Conservation (phyloP, 2,888 invertebrate species). For the Agrotis ipsilon region DNA sequence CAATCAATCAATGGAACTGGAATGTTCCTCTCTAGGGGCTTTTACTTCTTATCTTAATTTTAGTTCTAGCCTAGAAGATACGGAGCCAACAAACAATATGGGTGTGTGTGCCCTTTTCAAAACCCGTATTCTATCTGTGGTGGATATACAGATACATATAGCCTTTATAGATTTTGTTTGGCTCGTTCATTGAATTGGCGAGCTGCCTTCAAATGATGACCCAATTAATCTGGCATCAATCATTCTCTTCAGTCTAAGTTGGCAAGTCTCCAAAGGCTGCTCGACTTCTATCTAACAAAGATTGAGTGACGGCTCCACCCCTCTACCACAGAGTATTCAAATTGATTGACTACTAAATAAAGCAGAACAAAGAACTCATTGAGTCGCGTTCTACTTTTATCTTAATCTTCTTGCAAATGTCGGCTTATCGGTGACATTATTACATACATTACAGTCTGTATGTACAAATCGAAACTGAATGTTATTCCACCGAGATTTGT, state of each 20-base stretch:
- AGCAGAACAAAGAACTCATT: constrained; percentile 54
- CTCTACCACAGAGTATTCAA: constrained; percentile 41
- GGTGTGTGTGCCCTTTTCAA: not conserved
- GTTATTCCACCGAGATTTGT: constrained; percentile 38
- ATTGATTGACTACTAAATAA: constrained; percentile 26
- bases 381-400: constrained; percentile 50
- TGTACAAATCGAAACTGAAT: constrained; percentile 58
- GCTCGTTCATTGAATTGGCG: constrained; percentile 1
- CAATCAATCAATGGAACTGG: constrained; percentile 5
- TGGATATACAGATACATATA: constrained; percentile 1
- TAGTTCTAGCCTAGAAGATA: not conserved
- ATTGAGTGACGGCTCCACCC: constrained; percentile 27
- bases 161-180: not conserved
- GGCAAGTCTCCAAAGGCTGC: constrained; percentile 30
- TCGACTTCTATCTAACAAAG: constrained; percentile 12
- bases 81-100: not conserved
- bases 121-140: not conserved
- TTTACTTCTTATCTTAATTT: not conserved
- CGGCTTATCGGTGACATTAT: constrained; percentile 62
- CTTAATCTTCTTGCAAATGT: constrained; percentile 57
- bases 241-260: constrained; percentile 13
- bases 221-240: constrained; percentile 33
- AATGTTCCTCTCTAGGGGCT: not conserved
- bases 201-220: constrained; percentile 23
- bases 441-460: constrained; percentile 56